Conservation (phyloP, 1,140 invertebrate genomes). For the Pachypsylla venusta region DNA sequence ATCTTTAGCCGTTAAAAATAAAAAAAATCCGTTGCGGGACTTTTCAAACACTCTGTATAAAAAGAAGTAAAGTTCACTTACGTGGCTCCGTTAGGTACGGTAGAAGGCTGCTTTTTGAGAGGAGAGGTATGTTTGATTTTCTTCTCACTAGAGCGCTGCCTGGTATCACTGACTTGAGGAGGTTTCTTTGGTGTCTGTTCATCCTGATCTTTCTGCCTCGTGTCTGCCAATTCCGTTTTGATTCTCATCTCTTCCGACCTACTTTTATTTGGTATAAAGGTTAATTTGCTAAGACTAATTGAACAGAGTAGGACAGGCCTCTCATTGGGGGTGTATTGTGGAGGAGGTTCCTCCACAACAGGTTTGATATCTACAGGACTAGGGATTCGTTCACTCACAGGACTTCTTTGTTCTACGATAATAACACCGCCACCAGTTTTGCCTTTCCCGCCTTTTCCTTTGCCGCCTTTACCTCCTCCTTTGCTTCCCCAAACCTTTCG, state of each 20-base stretch:
- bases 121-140: too few species aligned
- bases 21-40: too few species aligned
- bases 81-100: slow-evolving; percentile 17
- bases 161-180: slow-evolving; percentile 26
- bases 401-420: slow-evolving; percentile 14
- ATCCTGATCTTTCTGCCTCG: slow-evolving; percentile 33
- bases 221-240: slow-evolving; percentile 37
- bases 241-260: slow-evolving; percentile 33
- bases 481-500: slow-evolving; percentile 46
- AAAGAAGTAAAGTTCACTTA: too few species aligned
- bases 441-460: slow-evolving; percentile 40
- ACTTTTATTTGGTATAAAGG: slow-evolving; percentile 27
- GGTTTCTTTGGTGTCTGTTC: slow-evolving; percentile 16
- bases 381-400: neutral
- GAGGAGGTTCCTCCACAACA: slow-evolving; percentile 19
- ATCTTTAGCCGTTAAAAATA: too few species aligned
- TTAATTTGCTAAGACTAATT: slow-evolving; percentile 31
- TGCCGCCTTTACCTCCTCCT: slow-evolving; percentile 40
- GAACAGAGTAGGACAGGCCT: slow-evolving; percentile 31
- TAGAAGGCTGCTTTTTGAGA: slow-evolving; percentile 24
- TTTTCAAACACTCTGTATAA: too few species aligned
- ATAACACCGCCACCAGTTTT: slow-evolving; percentile 34
- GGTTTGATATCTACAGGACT: neutral
- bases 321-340: slow-evolving; percentile 27
- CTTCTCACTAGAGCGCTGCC: too few species aligned